These are phyloP conservation scores for Falco cherrug DNA, from an alignment of 2,797 vertebrate genomes.

Conservation along the genomic window DNA sequence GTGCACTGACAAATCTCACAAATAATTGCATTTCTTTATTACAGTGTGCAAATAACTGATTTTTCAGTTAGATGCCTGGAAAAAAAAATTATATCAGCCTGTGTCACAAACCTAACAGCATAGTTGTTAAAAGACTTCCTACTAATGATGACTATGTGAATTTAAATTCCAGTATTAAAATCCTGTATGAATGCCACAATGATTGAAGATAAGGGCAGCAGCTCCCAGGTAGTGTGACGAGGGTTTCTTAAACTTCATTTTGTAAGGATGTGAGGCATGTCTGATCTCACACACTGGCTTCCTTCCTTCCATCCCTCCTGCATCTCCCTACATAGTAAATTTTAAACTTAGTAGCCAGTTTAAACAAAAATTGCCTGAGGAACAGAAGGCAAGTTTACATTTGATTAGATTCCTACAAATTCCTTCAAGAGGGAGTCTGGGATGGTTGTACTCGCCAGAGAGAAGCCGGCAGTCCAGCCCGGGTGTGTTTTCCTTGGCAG, in stretches of 20 bases:
- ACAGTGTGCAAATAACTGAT: neutral
- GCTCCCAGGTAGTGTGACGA: neutral
- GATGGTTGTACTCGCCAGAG: neutral
- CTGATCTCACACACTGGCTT: neutral
- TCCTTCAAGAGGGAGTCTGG: neutral
- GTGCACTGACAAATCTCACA: neutral
- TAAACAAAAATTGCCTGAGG: neutral
- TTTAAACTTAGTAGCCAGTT: neutral
- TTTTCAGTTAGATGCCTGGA: neutral
- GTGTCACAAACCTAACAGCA: neutral
- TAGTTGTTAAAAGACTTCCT: neutral
- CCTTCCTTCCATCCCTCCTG: neutral
- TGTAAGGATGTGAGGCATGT: accelerated
- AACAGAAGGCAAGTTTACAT: neutral
- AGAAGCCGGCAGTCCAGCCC: accelerated
- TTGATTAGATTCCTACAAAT: neutral
- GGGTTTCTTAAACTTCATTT: neutral
- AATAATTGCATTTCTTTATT: neutral
- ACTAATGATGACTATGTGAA: neutral
- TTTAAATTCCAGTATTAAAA: neutral
- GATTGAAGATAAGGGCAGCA: neutral
- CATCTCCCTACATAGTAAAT: accelerated
- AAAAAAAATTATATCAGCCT: neutral
- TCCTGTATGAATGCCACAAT: neutral
- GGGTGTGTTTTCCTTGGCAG: neutral